These are phyloP conservation scores for Pediacus dermestoides DNA, from an alignment of 2,888 invertebrate species.

Conservation along the genomic window DNA sequence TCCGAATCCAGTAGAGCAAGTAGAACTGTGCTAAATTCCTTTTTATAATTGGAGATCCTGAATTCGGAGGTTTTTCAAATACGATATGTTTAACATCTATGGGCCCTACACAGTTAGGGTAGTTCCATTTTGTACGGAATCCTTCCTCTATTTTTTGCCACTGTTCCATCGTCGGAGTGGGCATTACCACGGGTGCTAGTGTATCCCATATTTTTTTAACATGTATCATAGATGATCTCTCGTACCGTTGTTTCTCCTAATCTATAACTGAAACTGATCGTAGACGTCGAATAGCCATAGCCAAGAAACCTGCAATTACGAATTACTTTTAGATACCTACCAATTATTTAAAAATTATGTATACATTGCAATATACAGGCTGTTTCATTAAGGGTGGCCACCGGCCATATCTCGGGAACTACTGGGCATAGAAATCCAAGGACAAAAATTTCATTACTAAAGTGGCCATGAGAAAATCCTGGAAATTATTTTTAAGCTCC, in stretches of 20 bases:
- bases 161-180: slow-evolving; percentile 16
- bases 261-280: slow-evolving; percentile 20
- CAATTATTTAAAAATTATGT: neutral
- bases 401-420: no score
- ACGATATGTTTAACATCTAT: slow-evolving; percentile 21
- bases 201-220: slow-evolving; percentile 18
- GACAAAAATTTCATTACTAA: no score
- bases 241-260: slow-evolving; percentile 21
- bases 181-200: slow-evolving; percentile 19
- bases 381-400: no score
- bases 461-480: no score
- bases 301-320: slow-evolving; percentile 17
- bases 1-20: slow-evolving; percentile 21
- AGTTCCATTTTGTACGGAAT: slow-evolving; percentile 21
- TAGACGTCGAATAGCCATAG: slow-evolving; percentile 16
- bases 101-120: slow-evolving; percentile 19
- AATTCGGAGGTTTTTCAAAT: slow-evolving; percentile 21
- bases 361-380: no score
- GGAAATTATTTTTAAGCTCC: no score
- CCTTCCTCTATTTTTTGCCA: slow-evolving; percentile 19
- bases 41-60: slow-evolving; percentile 23
- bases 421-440: no score
- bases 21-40: slow-evolving; percentile 20
- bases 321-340: slow-evolving; percentile 3
- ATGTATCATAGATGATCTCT: slow-evolving; percentile 19